Evolutionary conservation across 2,797 vertebrate species (phyloP).

Genomic region (Callimico goeldii): DNA sequence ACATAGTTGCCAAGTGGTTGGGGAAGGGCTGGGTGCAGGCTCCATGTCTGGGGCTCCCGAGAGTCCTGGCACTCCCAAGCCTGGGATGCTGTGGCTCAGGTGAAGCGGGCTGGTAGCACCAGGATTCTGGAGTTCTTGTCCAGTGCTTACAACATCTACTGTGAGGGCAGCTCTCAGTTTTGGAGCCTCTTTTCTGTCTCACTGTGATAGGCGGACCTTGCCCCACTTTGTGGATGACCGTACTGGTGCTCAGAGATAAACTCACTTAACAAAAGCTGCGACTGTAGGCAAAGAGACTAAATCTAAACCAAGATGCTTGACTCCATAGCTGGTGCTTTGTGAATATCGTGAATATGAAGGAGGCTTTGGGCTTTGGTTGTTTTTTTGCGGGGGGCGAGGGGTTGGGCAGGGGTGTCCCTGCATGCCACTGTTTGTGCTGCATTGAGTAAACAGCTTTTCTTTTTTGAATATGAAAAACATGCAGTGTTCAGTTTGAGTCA

Average conservation of each 20-base stretch:
- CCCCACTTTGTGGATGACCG: background rate
- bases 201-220: background rate
- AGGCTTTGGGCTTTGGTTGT: background rate
- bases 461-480: background rate
- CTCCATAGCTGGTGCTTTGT: background rate
- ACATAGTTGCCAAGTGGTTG: slow-evolving; percentile 73
- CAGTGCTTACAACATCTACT: rapidly evolving
- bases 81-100: background rate
- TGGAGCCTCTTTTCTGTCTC: background rate
- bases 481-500: background rate
- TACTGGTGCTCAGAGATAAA: background rate
- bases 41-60: slow-evolving; percentile 50
- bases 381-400: rapidly evolving
- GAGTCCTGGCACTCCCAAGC: background rate
- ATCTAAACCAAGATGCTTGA: background rate
- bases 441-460: background rate
- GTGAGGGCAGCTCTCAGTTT: background rate
- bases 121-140: slow-evolving; percentile 42
- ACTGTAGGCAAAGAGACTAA: background rate
- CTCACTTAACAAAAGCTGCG: background rate
- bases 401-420: background rate
- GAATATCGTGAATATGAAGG: background rate
- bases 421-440: rapidly evolving
- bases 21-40: slow-evolving; percentile 64
- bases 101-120: background rate